These are phyloP conservation scores for Leptodactylus fallax DNA, from an alignment of 2,797 vertebrate genomes.

Conservation along the genomic window DNA sequence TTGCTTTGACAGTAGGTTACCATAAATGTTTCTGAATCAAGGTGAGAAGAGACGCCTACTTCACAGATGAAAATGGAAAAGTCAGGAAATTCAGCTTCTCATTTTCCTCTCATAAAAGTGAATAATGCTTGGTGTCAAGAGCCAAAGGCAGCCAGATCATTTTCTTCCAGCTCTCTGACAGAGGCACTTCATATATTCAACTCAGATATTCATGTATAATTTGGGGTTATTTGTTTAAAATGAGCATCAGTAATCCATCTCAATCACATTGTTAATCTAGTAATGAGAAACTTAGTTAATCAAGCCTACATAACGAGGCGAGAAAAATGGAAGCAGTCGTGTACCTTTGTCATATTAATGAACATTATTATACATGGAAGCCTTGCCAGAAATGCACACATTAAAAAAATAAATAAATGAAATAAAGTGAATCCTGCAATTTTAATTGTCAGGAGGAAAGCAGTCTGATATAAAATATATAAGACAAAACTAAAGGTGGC, in stretches of 20 bases:
- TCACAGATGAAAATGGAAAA: constrained; percentile 64
- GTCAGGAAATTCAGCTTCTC: constrained; percentile 61
- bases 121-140: constrained; percentile 63
- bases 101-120: constrained; percentile 63
- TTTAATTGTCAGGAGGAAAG: neutral
- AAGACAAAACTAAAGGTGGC: neutral
- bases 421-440: neutral
- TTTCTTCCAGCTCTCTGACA: constrained; percentile 53
- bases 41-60: constrained; percentile 63
- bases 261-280: constrained; percentile 51
- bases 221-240: constrained; percentile 60
- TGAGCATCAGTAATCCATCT: constrained; percentile 44
- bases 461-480: neutral
- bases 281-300: constrained; percentile 59
- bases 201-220: constrained; percentile 57
- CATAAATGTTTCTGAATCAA: constrained; percentile 65
- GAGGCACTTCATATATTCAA: constrained; percentile 56
- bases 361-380: constrained; percentile 24
- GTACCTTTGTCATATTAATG: constrained; percentile 44
- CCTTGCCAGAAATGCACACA: constrained; percentile 13
- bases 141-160: constrained; percentile 61
- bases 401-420: constrained; percentile 33
- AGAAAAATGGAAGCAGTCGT: constrained; percentile 49
- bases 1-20: constrained; percentile 63
- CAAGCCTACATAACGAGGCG: constrained; percentile 48